A percentile compares a stretch with the other conserved stretches of the same genome.
Conservation (phyloP, 2,888 invertebrate species). For the Polietes domitor region DNA sequence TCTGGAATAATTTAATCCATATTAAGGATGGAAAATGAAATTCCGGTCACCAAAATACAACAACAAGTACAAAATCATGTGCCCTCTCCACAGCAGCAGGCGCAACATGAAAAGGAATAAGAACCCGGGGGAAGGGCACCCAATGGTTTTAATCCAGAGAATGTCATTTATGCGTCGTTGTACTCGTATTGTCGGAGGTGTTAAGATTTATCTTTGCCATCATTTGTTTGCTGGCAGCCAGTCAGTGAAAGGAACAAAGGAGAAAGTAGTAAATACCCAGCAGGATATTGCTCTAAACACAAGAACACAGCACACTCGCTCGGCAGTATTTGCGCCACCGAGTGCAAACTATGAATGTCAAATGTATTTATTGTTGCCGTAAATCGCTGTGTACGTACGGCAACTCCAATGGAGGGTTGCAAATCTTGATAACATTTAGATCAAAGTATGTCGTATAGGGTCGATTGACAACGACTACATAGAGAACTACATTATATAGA, state of each 20-base stretch:
- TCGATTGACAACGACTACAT: neutral
- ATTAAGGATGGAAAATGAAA: slow-evolving; percentile 56
- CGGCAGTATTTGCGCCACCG: neutral
- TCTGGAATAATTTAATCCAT: slow-evolving; percentile 69
- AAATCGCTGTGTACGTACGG: slow-evolving; percentile 21
- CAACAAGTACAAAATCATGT: neutral
- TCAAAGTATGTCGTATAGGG: neutral
- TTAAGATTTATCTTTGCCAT: slow-evolving; percentile 80
- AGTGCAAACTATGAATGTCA: slow-evolving; percentile 52
- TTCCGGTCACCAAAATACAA: slow-evolving; percentile 17
- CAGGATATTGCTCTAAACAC: slow-evolving; percentile 45
- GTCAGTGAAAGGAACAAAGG: slow-evolving; percentile 42
- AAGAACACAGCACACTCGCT: neutral
- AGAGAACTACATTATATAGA: no score
- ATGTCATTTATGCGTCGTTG: slow-evolving; percentile 75
- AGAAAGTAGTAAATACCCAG: slow-evolving; percentile 63
- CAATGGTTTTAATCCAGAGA: slow-evolving; percentile 65
- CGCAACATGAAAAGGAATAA: slow-evolving; percentile 33
- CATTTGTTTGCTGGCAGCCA: slow-evolving; percentile 68
- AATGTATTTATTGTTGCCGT: slow-evolving; percentile 36
- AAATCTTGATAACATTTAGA: neutral
- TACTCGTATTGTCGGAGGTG: slow-evolving; percentile 77
- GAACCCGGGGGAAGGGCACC: slow-evolving; percentile 51
- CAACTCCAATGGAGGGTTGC: neutral
- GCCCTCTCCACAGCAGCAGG: neutral